A percentile compares a stretch with the other conserved stretches of the same genome.
Conservation (phyloP, 2,113 vertebrate genomes). For the Python bivittatus region DNA sequence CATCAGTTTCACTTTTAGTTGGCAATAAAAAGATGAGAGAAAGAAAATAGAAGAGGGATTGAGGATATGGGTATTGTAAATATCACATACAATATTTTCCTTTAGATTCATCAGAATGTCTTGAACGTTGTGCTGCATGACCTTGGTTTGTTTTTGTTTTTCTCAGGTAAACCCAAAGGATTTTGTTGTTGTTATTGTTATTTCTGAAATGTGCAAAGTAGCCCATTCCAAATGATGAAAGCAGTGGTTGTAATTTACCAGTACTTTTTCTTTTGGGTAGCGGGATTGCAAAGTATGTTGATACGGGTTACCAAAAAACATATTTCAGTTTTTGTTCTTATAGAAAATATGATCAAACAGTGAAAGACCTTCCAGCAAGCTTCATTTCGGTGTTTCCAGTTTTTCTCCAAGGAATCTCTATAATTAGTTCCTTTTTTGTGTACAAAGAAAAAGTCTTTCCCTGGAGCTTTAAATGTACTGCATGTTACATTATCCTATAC, state of each 20-base stretch:
- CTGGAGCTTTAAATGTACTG: slow-evolving; percentile 7
- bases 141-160: slow-evolving; percentile 20
- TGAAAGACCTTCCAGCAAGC: slow-evolving; percentile 51
- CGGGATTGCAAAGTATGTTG: background rate
- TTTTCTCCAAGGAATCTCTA: slow-evolving; percentile 43
- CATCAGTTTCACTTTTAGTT: slow-evolving; percentile 22
- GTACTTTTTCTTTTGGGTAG: background rate
- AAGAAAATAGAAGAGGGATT: background rate
- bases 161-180: slow-evolving; percentile 47
- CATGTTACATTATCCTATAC: background rate
- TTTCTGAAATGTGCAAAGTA: background rate
- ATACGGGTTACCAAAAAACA: slow-evolving; percentile 18
- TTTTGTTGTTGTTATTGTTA: background rate
- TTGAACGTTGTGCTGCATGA: slow-evolving; percentile 43
- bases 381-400: slow-evolving; percentile 49
- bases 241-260: background rate
- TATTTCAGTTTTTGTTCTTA: slow-evolving; percentile 45
- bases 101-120: slow-evolving; percentile 43
- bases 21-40: background rate
- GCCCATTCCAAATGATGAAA: background rate
- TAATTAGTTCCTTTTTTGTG: slow-evolving; percentile 45
- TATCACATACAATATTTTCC: slow-evolving; percentile 39
- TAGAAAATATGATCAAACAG: slow-evolving; percentile 45
- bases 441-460: background rate
- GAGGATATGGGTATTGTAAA: slow-evolving; percentile 26